Evolutionary conservation across 1,140 invertebrate species (phyloP), one percentile per base, ranked within the genome.

Genomic region (Aphelenchoides fujianensis): DNA sequence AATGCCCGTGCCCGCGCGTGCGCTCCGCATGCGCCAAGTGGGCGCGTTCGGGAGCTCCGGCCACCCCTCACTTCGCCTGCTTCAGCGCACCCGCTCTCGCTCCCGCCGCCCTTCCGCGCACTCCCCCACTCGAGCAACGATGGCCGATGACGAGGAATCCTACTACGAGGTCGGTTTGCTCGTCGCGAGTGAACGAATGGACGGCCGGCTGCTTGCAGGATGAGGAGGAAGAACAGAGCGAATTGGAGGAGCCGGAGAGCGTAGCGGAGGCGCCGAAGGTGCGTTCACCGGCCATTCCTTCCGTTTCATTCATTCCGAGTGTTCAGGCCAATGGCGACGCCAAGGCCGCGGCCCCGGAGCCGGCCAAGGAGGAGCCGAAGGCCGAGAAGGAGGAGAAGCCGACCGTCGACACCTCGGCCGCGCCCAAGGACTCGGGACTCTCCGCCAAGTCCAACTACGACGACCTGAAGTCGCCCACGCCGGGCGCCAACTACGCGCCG

Each of bases 381-480:
- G 63, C 16, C 37, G 31, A 63, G n/a, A 30, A 34, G 28, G 31
- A 37, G 53, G 63, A 66, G 2, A 66, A 37, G 27, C 12, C 63
- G 1, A 12, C n/a, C n/a, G 36, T 66, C 9, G 34, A 53, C 59
- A 64, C 62, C 30, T n/a, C n/a, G 3, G 62, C 62, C 3, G 5
- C 62, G 7, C n/a, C n/a, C n/a, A 59, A 59, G 41, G 34, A 64
- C 7, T 52, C 34, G n/a, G 62, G 27, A 35, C 9, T 53, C 5
- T 35, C 27, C 5, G 23, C 62, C 7, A 64, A 64, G 9, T 59
- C 57, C 1, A 66, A 66, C 7, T 66, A 30, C n/a, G 16, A 32
- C 9, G 72, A 23, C n/a, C 23, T 72, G 36, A 72, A 72, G 69
- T 48, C 34, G 27, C 70, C 70, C 12, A 72, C 70, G 12, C 70